Evolutionary conservation across 92 coral and sea anemone species (phyloP).

Genomic region (Virgularia gustaviana): DNA sequence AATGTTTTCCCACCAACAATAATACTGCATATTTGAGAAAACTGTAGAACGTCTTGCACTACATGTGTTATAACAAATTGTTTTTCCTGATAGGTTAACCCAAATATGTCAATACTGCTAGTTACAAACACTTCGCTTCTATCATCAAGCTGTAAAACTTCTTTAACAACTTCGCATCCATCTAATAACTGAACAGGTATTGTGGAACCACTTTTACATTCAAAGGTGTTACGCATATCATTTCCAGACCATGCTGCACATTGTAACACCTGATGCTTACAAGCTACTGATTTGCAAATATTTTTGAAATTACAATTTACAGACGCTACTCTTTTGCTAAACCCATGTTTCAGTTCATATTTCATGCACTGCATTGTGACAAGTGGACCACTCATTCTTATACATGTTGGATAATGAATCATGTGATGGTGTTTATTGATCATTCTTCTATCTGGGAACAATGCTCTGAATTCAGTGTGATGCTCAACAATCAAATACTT

Average conservation of each 20-base stretch:
- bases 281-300: conserved; percentile 23
- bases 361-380: background rate
- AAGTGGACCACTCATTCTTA: conserved; percentile 6
- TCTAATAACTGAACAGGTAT: conserved; percentile 5
- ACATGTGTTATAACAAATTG: background rate
- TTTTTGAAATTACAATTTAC: background rate
- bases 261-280: conserved; percentile 7
- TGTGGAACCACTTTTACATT: background rate
- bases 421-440: background rate
- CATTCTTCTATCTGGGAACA: background rate
- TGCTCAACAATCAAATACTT: background rate
- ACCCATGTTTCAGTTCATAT: conserved; percentile 9
- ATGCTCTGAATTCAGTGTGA: background rate
- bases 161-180: background rate
- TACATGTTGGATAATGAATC: conserved; percentile 15
- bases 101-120: background rate
- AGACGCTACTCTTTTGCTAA: background rate
- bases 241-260: conserved; percentile 7
- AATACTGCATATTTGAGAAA: conserved; percentile 3
- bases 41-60: conserved; percentile 5
- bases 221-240: background rate
- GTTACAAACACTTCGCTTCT: conserved; percentile 13
- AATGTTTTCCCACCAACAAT: background rate
- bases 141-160: background rate
- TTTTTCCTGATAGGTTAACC: background rate